Evolutionary conservation across 1,140 invertebrate species (phyloP), one percentile per base, ranked within the genome.

Genomic region (Zophobas morio): DNA sequence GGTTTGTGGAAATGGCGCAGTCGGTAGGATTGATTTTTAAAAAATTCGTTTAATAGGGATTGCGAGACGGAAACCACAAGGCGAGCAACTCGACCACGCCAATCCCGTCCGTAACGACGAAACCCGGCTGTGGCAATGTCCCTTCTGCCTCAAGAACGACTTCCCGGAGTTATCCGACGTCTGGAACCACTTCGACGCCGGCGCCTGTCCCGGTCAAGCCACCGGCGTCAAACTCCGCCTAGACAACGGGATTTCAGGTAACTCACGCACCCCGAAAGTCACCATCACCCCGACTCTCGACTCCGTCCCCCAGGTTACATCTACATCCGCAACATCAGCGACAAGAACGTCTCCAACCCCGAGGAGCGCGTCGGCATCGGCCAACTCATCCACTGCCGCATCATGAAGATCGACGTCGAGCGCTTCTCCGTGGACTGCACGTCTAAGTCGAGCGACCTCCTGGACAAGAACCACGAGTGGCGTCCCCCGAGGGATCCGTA

Each of bases 131-230:
- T 99, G 97, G 97, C 95, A 97, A 84, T 99, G 98, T 89, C 97
- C 97, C 0, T 99, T 99, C 85, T 99, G 98, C 89, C 88, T 95
- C 77, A 98, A 97, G 84, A 97, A 96, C 86, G 95, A 98, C 85
- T 98, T 99, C 82, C 94, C 95, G 0, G 97, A 99, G 85, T 88
- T 99, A 0, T 96, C 95, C 46, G 97, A 99, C 87, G 96, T 99
- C 1, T 99, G 98, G 98, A 97, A 97, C 88, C 98, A 99, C 88
- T 99, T 99, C 88, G 98, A 99, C 87, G 94, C 96, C 49, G 95
- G 95, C 40, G 93, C 94, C 33, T 99, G 98, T 89, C 97, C 96
- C 0, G 99, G 99, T 0, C 95, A 97, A 87, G 96, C 98, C 0
- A 95, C 95, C 0, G 99, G 99, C 0, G 93, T 99, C 0, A 91